phyloP scores from a whole-genome alignment of 2,888 invertebrate genomes.

The Caenorhabditis japonica region DNA sequence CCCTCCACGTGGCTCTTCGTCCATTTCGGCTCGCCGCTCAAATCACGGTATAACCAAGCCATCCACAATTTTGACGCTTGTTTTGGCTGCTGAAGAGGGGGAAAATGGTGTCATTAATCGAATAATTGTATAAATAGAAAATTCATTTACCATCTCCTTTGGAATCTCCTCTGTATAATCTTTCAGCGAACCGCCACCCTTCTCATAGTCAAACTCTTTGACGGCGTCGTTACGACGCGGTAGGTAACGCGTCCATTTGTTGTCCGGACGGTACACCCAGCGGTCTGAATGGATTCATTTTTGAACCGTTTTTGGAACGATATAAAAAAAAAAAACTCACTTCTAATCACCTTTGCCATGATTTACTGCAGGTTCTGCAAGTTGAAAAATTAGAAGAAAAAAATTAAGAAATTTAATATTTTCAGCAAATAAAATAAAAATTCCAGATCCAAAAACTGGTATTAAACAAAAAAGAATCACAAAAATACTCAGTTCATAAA shows the following conservation, averaged over 20 bases:
- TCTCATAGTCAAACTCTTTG: slow-evolving; percentile 70
- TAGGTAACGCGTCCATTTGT: slow-evolving; percentile 73
- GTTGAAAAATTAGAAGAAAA: slow-evolving; percentile 8
- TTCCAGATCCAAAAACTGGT: neutral
- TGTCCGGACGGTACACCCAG: slow-evolving; percentile 72
- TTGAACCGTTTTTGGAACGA: neutral
- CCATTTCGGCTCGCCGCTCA: slow-evolving; percentile 66
- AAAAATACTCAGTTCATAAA: slow-evolving; percentile 5
- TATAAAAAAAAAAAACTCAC: slow-evolving; percentile 53
- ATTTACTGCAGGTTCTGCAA: slow-evolving; percentile 31
- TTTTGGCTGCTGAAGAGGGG: slow-evolving; percentile 39
- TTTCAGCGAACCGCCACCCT: slow-evolving; percentile 55
- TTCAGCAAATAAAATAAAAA: slow-evolving; percentile 1
- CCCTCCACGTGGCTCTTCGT: slow-evolving; percentile 64
- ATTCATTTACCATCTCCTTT: slow-evolving; percentile 55
- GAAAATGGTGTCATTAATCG: too few relatives aligned
- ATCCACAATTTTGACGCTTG: slow-evolving; percentile 75
- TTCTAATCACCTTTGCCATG: slow-evolving; percentile 75
- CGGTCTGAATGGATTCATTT: slow-evolving; percentile 51
- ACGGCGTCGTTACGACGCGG: slow-evolving; percentile 71
- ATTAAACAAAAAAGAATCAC: neutral
- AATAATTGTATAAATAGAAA: too few relatives aligned
- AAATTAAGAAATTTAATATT: slow-evolving; percentile 1
- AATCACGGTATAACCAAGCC: slow-evolving; percentile 74
- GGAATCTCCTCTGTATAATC: slow-evolving; percentile 68